Percentiles rank a stretch among this genome's conserved stretches.
phyloP scores from a whole-genome alignment of 2,113 vertebrate genomes.

The Chloropsis hardwickii region DNA sequence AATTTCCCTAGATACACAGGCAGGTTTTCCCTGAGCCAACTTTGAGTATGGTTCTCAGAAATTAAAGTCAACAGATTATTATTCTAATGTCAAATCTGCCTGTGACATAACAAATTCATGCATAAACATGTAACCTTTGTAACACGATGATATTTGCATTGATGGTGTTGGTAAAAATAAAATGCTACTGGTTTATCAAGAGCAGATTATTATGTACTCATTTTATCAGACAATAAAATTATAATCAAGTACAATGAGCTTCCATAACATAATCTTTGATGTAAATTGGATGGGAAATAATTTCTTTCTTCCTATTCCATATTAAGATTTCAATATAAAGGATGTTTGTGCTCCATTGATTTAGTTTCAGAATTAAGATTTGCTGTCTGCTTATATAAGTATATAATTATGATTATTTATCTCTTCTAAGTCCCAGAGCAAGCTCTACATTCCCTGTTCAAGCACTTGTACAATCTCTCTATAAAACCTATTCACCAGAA shows the following conservation, averaged over 20 bases:
- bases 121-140: background rate
- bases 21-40: background rate
- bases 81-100: background rate
- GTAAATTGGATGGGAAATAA: background rate
- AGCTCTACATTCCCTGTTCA: background rate
- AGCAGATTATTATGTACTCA: background rate
- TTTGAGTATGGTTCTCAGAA: background rate
- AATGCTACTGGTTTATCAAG: background rate
- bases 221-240: background rate
- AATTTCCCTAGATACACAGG: background rate
- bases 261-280: background rate
- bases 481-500: background rate
- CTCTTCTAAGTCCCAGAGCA: background rate
- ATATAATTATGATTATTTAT: background rate
- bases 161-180: background rate
- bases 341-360: background rate
- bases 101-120: background rate
- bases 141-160: background rate
- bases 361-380: background rate
- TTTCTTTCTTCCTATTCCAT: background rate
- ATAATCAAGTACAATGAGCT: background rate
- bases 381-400: background rate
- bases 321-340: background rate
- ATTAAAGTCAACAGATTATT: background rate
- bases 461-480: background rate